Evolutionary conservation across 2,888 invertebrate species (phyloP).

Genomic region (Acholoe squamosa): DNA sequence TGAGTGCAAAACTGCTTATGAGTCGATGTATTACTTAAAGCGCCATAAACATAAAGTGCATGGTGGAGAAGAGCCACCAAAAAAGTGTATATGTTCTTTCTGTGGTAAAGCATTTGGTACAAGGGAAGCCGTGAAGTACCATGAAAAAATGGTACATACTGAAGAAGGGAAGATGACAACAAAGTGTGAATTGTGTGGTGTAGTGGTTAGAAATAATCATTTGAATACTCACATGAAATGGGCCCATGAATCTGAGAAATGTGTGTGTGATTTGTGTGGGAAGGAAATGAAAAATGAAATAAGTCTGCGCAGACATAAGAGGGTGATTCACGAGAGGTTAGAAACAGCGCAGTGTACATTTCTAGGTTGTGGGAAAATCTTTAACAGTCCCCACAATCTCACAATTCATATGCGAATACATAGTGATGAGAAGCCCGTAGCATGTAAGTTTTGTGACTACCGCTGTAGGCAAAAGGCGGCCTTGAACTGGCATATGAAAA

Average conservation of each 20-base stretch:
- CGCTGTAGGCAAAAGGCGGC: constrained; percentile 78
- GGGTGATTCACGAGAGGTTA: neutral
- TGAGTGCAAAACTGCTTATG: neutral
- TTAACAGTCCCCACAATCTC: constrained; percentile 74
- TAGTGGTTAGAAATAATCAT: neutral
- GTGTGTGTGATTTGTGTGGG: constrained; percentile 71
- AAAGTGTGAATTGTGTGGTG: neutral
- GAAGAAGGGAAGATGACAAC: neutral
- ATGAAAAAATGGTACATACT: neutral
- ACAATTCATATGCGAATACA: constrained; percentile 76
- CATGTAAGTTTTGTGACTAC: constrained; percentile 78
- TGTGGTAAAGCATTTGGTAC: neutral
- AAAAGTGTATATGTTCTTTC: neutral
- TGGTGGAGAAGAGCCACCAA: constrained; percentile 1
- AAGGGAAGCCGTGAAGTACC: neutral
- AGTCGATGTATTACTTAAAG: neutral
- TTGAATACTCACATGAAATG: constrained; percentile 1
- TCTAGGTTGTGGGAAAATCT: constrained; percentile 75
- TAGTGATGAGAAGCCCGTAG: constrained; percentile 77
- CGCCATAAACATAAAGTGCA: neutral
- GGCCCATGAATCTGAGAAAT: constrained; percentile 49
- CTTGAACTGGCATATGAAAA: constrained; percentile 75
- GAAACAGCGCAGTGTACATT: neutral
- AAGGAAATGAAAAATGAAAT: neutral
- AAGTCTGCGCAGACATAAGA: neutral